Conservation (phyloP, 2,888 invertebrate species). For the Volucella inflata region DNA sequence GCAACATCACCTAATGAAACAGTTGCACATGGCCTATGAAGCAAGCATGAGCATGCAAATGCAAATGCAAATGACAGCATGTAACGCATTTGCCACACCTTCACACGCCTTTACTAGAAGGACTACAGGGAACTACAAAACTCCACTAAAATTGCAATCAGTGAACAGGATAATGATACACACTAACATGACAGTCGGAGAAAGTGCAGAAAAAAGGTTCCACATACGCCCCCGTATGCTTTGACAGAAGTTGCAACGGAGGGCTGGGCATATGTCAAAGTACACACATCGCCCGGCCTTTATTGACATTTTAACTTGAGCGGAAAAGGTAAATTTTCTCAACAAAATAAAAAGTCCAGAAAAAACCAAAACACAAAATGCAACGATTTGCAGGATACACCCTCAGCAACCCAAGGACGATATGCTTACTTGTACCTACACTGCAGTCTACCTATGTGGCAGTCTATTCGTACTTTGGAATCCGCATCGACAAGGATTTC, state of each 20-base stretch:
- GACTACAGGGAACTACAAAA: not conserved
- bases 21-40: conserved; percentile 35
- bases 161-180: conserved; percentile 46
- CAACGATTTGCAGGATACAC: too few species aligned
- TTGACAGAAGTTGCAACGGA: conserved; percentile 56
- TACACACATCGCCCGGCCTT: not conserved
- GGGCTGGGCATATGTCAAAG: conserved; percentile 50
- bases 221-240: conserved; percentile 56
- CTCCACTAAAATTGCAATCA: conserved; percentile 55
- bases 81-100: conserved; percentile 59
- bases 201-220: conserved; percentile 10
- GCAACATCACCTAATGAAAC: conserved; percentile 41
- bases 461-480: conserved; percentile 1
- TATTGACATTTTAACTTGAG: conserved; percentile 32
- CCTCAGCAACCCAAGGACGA: too few species aligned
- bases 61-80: conserved; percentile 57
- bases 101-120: not conserved
- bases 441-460: not conserved
- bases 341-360: too few species aligned
- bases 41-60: conserved; percentile 35
- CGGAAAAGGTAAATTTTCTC: too few species aligned
- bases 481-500: conserved; percentile 3
- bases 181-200: not conserved
- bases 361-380: too few species aligned
- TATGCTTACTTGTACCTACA: too few species aligned